phyloP scores from a whole-genome alignment of 2,888 invertebrate species.

The Schizaphis graminum region DNA sequence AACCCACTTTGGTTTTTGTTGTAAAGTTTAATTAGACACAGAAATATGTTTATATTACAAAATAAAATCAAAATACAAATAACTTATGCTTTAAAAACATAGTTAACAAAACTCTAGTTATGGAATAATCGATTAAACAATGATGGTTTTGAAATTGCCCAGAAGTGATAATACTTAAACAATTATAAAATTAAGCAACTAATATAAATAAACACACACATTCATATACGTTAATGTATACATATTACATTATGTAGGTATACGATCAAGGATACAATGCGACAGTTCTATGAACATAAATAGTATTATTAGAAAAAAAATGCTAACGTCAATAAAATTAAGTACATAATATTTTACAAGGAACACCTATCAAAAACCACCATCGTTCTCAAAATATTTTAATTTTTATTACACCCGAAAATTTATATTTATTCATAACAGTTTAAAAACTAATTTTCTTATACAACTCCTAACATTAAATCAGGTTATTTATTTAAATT shows the following conservation, averaged over 20 bases:
- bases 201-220: not conserved
- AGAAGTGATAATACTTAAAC: conserved; percentile 1
- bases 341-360: not conserved
- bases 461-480: not conserved
- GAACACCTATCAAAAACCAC: not conserved
- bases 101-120: not conserved
- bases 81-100: not conserved
- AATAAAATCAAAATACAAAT: not conserved
- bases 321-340: not conserved
- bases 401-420: not conserved
- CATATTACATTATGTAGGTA: not conserved
- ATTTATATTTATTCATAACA: not conserved
- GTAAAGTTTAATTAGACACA: not conserved
- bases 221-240: not conserved
- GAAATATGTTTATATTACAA: not conserved
- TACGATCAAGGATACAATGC: conserved; percentile 8
- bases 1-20: not conserved
- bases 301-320: conserved; percentile 16
- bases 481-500: no score
- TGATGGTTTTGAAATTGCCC: conserved; percentile 35
- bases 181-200: conserved; percentile 27
- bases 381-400: not conserved
- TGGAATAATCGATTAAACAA: conserved; percentile 1
- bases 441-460: conserved; percentile 22
- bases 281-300: not conserved